Percentiles rank a stretch among this genome's conserved stretches.
These are phyloP conservation scores for Ernsta delagoae DNA, from an alignment of 2,888 invertebrate species.

Conservation along the genomic window DNA sequence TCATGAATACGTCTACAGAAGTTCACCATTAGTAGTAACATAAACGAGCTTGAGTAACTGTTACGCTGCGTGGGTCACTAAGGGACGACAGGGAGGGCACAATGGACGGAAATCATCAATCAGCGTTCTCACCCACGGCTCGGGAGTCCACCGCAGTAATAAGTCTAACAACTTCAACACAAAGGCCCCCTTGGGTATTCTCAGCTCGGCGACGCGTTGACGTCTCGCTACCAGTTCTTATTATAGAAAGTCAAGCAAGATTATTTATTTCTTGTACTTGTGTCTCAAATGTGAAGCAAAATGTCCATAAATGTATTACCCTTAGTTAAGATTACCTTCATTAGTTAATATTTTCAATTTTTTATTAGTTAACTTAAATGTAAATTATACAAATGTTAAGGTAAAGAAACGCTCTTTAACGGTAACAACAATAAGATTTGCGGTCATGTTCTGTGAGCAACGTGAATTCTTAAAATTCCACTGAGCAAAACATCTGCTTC, in stretches of 20 bases:
- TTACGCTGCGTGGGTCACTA: slow-evolving; percentile 37
- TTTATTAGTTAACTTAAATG: not conserved
- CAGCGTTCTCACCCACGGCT: slow-evolving; percentile 46
- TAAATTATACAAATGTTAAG: too few relatives aligned
- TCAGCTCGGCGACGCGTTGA: slow-evolving; percentile 1
- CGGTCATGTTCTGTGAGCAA: not conserved
- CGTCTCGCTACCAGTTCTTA: slow-evolving; percentile 22
- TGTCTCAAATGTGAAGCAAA: not conserved
- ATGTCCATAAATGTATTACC: not conserved
- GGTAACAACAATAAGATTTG: not conserved
- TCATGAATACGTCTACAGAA: slow-evolving; percentile 17
- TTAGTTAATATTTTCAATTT: not conserved
- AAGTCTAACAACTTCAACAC: slow-evolving; percentile 30
- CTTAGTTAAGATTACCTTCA: too few relatives aligned
- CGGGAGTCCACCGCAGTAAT: slow-evolving; percentile 39
- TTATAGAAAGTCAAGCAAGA: slow-evolving; percentile 14
- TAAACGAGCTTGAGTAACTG: slow-evolving; percentile 34
- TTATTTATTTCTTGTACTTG: not conserved
- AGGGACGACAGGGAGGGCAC: slow-evolving; percentile 42
- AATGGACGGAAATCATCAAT: slow-evolving; percentile 49
- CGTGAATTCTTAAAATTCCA: not conserved
- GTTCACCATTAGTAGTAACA: too few relatives aligned
- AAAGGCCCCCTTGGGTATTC: slow-evolving; percentile 33
- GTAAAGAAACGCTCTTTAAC: not conserved
- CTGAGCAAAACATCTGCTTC: not conserved